Percentiles rank a stretch among this genome's conserved stretches.
Evolutionary conservation across 2,113 vertebrate genomes (phyloP).

Genomic region (Turdus rufiventris): DNA sequence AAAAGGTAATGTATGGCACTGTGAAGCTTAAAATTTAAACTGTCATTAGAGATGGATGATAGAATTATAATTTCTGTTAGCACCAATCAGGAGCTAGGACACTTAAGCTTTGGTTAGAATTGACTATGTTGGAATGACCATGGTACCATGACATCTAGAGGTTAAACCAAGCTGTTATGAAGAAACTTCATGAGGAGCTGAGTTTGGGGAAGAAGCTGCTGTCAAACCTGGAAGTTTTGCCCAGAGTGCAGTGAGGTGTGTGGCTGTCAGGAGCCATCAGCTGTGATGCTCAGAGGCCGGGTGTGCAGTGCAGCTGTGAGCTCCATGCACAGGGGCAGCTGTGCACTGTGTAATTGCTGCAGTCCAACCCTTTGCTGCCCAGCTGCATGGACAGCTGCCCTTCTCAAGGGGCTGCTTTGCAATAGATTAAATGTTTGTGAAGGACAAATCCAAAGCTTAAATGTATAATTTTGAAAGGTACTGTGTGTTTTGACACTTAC

Average conservation of each 20-base stretch:
- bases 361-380: neutral
- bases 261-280: neutral
- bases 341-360: neutral
- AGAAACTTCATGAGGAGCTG: rapidly evolving
- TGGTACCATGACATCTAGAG: neutral
- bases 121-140: neutral
- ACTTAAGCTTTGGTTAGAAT: neutral
- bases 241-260: rapidly evolving
- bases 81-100: neutral
- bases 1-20: neutral
- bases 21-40: neutral
- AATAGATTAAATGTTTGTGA: neutral
- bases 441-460: neutral
- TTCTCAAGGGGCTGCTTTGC: neutral
- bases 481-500: neutral
- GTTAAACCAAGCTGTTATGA: neutral
- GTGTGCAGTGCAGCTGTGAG: neutral
- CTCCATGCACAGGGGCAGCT: neutral
- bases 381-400: neutral
- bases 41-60: neutral
- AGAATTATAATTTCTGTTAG: neutral
- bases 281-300: neutral
- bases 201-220: neutral
- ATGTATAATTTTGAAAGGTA: rapidly evolving
- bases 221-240: neutral